Evolutionary conservation across 2,113 vertebrate genomes (phyloP).

Genomic region (Mus pahari): DNA sequence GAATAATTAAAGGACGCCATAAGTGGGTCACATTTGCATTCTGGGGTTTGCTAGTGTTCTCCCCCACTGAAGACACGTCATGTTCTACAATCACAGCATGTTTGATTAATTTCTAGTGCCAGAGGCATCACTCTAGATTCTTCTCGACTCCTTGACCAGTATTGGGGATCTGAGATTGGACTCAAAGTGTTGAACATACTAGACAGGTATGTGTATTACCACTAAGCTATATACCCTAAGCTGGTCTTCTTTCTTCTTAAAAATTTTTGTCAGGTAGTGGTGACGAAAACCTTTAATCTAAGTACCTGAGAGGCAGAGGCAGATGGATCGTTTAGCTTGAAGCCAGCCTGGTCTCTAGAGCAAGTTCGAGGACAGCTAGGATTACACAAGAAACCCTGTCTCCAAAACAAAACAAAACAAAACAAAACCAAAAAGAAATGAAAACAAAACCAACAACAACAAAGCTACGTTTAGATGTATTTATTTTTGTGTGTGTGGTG

Average conservation of each 20-base stretch:
- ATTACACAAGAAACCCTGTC: no score
- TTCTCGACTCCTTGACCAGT: neutral
- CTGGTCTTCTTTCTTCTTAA: neutral
- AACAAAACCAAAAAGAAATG: no score
- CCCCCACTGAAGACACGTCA: constrained; percentile 8
- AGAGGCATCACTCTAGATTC: neutral
- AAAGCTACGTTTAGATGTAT: neutral
- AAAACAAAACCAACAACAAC: no score
- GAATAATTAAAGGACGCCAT: constrained; percentile 74
- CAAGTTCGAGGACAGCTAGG: no score
- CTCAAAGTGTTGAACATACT: neutral
- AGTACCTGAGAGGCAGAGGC: no score
- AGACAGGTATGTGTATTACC: neutral
- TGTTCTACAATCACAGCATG: neutral
- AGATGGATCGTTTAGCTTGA: no score
- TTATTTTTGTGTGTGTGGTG: neutral
- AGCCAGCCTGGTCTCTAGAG: no score
- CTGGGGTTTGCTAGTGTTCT: constrained; percentile 48
- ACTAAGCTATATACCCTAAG: neutral
- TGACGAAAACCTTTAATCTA: no score
- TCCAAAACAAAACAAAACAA: no score
- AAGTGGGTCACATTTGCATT: constrained; percentile 77
- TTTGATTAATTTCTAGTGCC: neutral
- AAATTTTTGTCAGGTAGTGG: no score
- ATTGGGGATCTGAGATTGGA: neutral